Conservation (phyloP, 2,888 invertebrate species). For the Colletes collaris region DNA sequence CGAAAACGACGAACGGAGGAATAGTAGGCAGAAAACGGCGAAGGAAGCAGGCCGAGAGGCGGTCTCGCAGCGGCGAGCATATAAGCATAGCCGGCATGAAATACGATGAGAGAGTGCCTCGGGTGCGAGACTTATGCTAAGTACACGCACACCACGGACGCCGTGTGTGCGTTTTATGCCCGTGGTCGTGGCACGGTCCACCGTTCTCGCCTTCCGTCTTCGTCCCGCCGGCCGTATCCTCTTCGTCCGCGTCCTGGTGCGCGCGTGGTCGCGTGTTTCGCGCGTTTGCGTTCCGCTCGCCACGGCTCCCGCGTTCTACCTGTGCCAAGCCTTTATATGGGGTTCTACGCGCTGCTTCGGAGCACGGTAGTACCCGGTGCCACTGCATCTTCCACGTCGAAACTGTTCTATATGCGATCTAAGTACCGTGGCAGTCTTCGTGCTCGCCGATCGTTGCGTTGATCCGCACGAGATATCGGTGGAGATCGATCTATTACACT, state of each 20-base stretch:
- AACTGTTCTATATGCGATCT: constrained; percentile 8
- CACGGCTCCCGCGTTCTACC: constrained; percentile 57
- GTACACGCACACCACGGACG: constrained; percentile 74
- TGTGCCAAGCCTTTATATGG: constrained; percentile 58
- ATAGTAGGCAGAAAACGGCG: constrained; percentile 43
- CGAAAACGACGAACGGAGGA: constrained; percentile 42
- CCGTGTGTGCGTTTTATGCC: constrained; percentile 62
- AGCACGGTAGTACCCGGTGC: constrained; percentile 43
- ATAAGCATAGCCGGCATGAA: constrained; percentile 75
- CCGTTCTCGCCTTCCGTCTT: constrained; percentile 46
- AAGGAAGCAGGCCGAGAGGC: constrained; percentile 51
- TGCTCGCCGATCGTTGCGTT: neutral
- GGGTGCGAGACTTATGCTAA: constrained; percentile 81
- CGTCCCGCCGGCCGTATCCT: constrained; percentile 31
- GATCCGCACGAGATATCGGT: too few species aligned
- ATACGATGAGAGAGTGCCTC: constrained; percentile 82
- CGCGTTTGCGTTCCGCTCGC: constrained; percentile 49
- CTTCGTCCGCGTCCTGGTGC: constrained; percentile 16
- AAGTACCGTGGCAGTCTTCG: constrained; percentile 1
- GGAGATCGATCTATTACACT: too few species aligned
- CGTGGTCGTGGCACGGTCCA: constrained; percentile 53
- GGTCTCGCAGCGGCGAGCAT: constrained; percentile 59
- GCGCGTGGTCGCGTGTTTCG: constrained; percentile 60
- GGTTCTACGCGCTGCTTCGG: constrained; percentile 29
- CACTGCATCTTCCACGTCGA: constrained; percentile 21